Evolutionary conservation across 2,888 invertebrate species (phyloP), one percentile per base, ranked within the genome.

Genomic region (Kryphioiulus occultus): DNA sequence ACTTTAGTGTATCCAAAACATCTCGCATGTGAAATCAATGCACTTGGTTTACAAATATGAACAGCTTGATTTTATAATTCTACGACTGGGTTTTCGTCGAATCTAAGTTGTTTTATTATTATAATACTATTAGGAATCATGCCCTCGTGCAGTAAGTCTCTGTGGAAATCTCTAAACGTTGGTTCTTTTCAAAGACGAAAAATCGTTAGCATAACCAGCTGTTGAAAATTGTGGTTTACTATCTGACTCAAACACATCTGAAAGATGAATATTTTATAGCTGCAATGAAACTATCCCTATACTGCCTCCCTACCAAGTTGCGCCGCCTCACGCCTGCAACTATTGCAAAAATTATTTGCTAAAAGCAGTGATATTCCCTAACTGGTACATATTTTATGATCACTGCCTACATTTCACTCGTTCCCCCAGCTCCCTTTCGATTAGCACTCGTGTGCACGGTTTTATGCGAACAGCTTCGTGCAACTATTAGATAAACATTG

Each of bases 351-450:
- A 59, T 59, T 59, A 59, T 59, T 59, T 59, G 59, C 59, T 59
- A 59, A 59, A 59, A 59, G 59, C 59, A 59, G 59, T 59, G 59
- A 59, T 59, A 59, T 59, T 59, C 59, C 59, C 59, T 59, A 22
- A 59, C 59, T 59, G 59, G 5, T 59, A 59, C 59, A 59, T 59
- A 59, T 59, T 59, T 59, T 59, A 59, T 59, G 59, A 59, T 59
- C 59, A 59, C 59, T 59, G 59, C 59, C 19, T 59, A n/a, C 59
- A 59, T 59, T 22, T 59, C 59, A 59, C 59, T n/a, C 59, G 59
- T 22, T 59, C 59, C 59, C 59, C 22, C 59, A n/a, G 59, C 59
- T 59, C 59, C 59, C 59, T 59, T 59, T 59, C 59, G 59, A 59
- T 59, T 59, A 59, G 59, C 59, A 59, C 59, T 59, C 59, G 22